Conservation (phyloP, 2,888 invertebrate species). For the Noctua janthe region DNA sequence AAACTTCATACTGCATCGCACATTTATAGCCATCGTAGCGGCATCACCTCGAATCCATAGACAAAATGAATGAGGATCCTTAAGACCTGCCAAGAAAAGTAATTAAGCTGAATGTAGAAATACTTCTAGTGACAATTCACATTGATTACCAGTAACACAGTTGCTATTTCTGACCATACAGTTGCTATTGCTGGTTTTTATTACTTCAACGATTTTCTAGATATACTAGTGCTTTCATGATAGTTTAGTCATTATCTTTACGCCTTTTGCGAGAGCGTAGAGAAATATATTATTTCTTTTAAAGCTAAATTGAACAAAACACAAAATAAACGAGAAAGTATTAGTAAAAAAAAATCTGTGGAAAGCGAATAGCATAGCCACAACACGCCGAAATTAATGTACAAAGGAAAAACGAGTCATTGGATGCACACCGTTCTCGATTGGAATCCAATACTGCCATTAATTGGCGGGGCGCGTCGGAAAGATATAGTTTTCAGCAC, state of each 20-base stretch:
- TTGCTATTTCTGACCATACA: too few species aligned
- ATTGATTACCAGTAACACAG: not conserved
- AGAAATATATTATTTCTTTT: not conserved
- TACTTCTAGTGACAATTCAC: not conserved
- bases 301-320: not conserved
- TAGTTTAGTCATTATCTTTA: not conserved
- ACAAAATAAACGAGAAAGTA: slow-evolving; percentile 21
- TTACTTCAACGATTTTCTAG: not conserved
- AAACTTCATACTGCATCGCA: too few species aligned
- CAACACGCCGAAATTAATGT: slow-evolving; percentile 33
- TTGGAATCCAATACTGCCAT: slow-evolving; percentile 59
- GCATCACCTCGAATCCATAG: not conserved
- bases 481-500: slow-evolving; percentile 51
- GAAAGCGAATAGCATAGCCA: slow-evolving; percentile 23
- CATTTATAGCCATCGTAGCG: not conserved
- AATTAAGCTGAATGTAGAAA: not conserved
- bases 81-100: not conserved
- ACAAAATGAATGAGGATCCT: not conserved
- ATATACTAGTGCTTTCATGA: not conserved
- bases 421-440: slow-evolving; percentile 47
- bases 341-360: slow-evolving; percentile 15
- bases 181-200: not conserved
- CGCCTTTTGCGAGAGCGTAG: not conserved
- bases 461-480: slow-evolving; percentile 49
- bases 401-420: slow-evolving; percentile 50